Evolutionary conservation across 2,888 invertebrate genomes (phyloP).

Genomic region (Napeogenes inachia): DNA sequence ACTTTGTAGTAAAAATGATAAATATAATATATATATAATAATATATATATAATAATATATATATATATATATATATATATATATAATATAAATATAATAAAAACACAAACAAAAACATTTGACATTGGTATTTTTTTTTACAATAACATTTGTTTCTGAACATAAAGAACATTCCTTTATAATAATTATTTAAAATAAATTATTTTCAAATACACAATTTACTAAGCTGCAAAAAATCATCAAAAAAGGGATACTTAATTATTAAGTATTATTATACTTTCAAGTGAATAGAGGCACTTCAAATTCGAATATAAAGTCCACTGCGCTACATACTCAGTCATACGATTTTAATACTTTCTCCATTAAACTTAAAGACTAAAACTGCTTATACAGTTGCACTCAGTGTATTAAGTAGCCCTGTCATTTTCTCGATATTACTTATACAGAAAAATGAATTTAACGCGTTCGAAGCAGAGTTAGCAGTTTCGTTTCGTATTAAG

Average conservation of each 20-base stretch:
- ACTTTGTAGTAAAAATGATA: no score
- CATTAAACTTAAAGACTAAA: constrained; percentile 13
- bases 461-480: constrained; percentile 14
- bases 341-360: constrained; percentile 7
- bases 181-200: no score
- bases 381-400: not conserved
- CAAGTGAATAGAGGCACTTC: constrained; percentile 18
- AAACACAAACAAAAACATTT: no score
- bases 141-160: no score
- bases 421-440: constrained; percentile 16
- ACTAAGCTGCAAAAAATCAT: constrained; percentile 12
- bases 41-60: no score
- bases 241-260: constrained; percentile 21
- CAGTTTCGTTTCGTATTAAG: constrained; percentile 8
- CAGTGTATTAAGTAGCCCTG: constrained; percentile 10
- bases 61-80: no score
- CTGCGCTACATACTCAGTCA: not conserved
- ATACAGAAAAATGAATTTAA: constrained; percentile 15
- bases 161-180: no score
- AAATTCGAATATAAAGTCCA: constrained; percentile 13
- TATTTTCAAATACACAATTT: not conserved
- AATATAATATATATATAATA: no score
- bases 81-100: no score
- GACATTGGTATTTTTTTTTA: no score
- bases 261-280: constrained; percentile 8